Percentiles rank a stretch among this genome's conserved stretches.
Conservation (phyloP, 2,113 vertebrate genomes). For the Isurus oxyrinchus region DNA sequence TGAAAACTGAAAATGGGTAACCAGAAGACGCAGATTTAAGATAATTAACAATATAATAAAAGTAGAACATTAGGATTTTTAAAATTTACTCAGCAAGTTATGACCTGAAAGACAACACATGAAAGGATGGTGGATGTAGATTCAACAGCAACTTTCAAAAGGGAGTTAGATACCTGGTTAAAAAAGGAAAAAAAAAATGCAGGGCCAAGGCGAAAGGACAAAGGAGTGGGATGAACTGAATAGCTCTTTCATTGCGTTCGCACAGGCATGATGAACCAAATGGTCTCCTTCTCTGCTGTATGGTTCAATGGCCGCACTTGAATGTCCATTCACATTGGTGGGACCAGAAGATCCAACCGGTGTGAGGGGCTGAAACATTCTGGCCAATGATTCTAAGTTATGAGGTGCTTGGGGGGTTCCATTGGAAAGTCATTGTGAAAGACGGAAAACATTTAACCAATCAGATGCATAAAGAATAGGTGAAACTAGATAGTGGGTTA, state of each 20-base stretch:
- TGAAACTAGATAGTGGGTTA: background rate
- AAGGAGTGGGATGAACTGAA: background rate
- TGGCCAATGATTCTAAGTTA: background rate
- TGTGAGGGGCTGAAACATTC: too few relatives aligned
- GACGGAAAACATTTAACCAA: background rate
- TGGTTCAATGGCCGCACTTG: background rate
- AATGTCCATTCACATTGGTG: too few relatives aligned
- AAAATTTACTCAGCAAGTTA: background rate
- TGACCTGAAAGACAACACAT: background rate
- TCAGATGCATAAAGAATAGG: background rate
- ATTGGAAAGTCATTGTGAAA: too few relatives aligned
- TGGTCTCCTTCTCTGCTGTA: background rate
- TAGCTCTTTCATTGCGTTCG: background rate
- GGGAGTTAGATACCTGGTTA: background rate
- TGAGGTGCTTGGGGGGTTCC: background rate
- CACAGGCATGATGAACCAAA: background rate
- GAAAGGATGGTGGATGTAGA: background rate
- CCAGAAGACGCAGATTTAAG: background rate
- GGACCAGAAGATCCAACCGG: too few relatives aligned
- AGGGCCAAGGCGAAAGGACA: background rate
- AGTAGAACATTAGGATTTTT: background rate
- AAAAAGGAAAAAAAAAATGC: background rate
- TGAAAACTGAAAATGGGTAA: background rate
- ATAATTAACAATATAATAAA: too few relatives aligned
- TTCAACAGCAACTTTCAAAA: background rate